A percentile compares a stretch with the other conserved stretches of the same genome.
phyloP scores from a whole-genome alignment of 2,888 invertebrate genomes.

The Philereme vetulata region DNA sequence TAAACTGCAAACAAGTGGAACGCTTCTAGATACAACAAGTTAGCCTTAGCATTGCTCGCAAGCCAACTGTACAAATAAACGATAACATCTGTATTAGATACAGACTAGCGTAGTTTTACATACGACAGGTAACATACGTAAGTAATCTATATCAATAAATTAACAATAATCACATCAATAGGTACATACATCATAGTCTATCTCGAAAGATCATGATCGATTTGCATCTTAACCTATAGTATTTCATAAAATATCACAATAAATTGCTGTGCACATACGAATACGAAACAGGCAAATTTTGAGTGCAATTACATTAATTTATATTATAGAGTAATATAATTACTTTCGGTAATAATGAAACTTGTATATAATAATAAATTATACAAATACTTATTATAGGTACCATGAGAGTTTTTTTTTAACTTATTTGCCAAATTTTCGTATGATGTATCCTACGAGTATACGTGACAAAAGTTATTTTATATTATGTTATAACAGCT shows the following conservation, averaged over 20 bases:
- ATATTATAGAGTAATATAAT: constrained; percentile 63
- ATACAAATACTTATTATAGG: constrained; percentile 32
- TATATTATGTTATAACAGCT: background rate
- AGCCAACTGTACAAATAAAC: constrained; percentile 50
- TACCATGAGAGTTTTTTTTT: constrained; percentile 22
- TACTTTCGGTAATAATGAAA: constrained; percentile 65
- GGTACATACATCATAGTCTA: constrained; percentile 67
- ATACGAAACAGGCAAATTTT: constrained; percentile 84
- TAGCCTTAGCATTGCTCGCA: constrained; percentile 49
- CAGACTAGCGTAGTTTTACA: constrained; percentile 56
- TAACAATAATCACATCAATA: constrained; percentile 74
- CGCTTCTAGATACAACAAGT: constrained; percentile 44
- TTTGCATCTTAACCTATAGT: constrained; percentile 79
- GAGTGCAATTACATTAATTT: constrained; percentile 81
- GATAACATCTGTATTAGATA: constrained; percentile 63
- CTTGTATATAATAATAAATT: constrained; percentile 41
- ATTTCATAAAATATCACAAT: constrained; percentile 84
- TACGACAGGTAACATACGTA: constrained; percentile 47
- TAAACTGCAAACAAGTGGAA: constrained; percentile 42
- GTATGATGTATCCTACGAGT: background rate
- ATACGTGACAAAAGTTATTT: background rate
- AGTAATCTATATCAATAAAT: constrained; percentile 58
- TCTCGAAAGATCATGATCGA: constrained; percentile 61
- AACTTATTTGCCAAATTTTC: constrained; percentile 43
- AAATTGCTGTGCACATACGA: constrained; percentile 84